Evolutionary conservation across 1,140 invertebrate species (phyloP), one percentile per base, ranked within the genome.

Genomic region (Bombyx mandarina): DNA sequence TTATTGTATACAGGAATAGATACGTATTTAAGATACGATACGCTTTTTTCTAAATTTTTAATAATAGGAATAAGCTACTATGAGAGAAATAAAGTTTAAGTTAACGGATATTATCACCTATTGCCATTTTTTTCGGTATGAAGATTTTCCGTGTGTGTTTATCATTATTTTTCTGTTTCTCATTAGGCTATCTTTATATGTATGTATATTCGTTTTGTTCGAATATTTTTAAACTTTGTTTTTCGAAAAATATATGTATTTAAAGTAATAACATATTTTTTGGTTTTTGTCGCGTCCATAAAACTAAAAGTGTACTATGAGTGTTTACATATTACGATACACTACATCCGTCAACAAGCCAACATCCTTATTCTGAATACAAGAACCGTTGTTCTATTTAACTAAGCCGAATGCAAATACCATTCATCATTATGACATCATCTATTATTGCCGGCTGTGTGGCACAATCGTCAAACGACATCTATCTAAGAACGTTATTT

Each of bases 401-500:
- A 49, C 12, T 49, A 49, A 35, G 26, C 26, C 42, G 10, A 18
- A 18, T 54, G 42, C 43, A 43, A 54, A 42, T 44, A 43, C 8
- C 22, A 56, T 9, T 7, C 18, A 48, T 35, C 22, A 48, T 35
- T 12, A 49, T 56, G 54, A 56, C 54, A 49, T 56, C 54, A 56
- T 48, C 46, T 46, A 46, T n/a, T 46, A 47, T 55, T 22, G 35
- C 12, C 22, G 49, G 35, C 45, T 43, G 45, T 26, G 43, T 49
- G 42, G 26, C 47, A 49, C 46, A 48, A 48, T 56, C 54, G 49
- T 56, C 10, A 49, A 43, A 56, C 12, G 46, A 42, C 54, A 56
- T 56, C 46, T 43, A 56, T 56, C 54, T 47, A 49, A 46, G 26
- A 49, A 12, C 49, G 43, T 56, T 56, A 43, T 56, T 56, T 48